A percentile compares a stretch with the other conserved stretches of the same genome.
Evolutionary conservation across 2,113 vertebrate species (phyloP).

Genomic region (Vulpes vulpes): DNA sequence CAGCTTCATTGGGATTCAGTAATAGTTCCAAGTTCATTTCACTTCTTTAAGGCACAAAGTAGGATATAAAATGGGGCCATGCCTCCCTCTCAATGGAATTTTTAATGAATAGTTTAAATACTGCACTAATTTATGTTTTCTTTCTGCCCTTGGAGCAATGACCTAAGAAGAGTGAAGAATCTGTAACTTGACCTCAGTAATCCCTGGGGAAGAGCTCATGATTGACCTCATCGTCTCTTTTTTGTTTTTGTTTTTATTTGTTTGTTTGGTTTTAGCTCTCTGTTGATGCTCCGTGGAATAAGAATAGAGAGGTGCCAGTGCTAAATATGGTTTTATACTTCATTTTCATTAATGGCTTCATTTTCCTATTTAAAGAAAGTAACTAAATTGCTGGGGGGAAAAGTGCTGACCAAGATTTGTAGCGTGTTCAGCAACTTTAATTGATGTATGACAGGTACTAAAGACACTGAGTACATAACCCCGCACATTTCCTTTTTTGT

Average conservation of each 20-base stretch:
- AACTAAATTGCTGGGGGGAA: not conserved
- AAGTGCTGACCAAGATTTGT: slow-evolving; percentile 56
- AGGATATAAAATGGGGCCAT: slow-evolving; percentile 38
- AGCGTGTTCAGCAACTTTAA: slow-evolving; percentile 53
- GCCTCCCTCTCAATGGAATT: slow-evolving; percentile 19
- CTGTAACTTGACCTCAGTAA: slow-evolving; percentile 54
- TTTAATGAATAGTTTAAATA: slow-evolving; percentile 57
- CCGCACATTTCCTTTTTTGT: not conserved
- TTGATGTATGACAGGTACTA: slow-evolving; percentile 44
- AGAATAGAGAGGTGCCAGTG: not conserved
- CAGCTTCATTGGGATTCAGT: slow-evolving; percentile 30
- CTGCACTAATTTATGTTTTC: slow-evolving; percentile 20
- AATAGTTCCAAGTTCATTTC: not conserved
- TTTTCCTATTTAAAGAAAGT: slow-evolving; percentile 44
- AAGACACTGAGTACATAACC: not conserved
- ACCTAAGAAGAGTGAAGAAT: not conserved
- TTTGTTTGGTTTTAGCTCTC: not conserved
- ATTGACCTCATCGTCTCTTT: not conserved
- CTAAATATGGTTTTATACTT: slow-evolving; percentile 35
- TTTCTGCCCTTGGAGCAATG: slow-evolving; percentile 39
- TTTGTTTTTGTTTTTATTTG: not conserved
- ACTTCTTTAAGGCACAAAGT: slow-evolving; percentile 36
- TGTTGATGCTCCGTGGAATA: not conserved
- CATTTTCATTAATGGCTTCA: slow-evolving; percentile 51
- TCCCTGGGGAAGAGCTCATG: not conserved